Evolutionary conservation across 1,140 invertebrate genomes (phyloP), one percentile per base, ranked within the genome.

Genomic region (Pollicipes pollicipes): DNA sequence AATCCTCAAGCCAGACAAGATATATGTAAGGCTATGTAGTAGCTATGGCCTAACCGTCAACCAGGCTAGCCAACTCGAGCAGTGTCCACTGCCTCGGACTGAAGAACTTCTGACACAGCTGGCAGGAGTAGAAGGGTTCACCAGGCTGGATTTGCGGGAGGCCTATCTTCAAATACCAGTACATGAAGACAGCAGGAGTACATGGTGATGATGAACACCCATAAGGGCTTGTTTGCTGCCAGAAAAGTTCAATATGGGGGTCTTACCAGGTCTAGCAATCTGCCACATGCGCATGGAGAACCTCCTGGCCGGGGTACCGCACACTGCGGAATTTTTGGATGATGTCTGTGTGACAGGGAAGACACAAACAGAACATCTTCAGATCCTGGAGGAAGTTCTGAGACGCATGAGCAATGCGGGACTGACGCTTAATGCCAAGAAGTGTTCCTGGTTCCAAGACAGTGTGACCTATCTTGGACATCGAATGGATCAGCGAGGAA

Each of bases 301-400:
- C 3, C 8, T 24, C 6, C 45, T 58, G 45, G 45, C 45, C 13
- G 45, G 45, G 2, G 24, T 13, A 10, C 45, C 45, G 10, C 45
- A 58, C 21, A 24, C 21, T 10, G 45, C 45, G 2, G 45, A 21
- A 2, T 58, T 58, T 21, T 21, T 31, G 27, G 70, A 71, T 68
- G 70, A 71, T 68, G 29, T 71, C 0, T 32, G 68, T n/a, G 63
- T 71, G 0, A 71, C 70, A 0, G 64, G 70, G 26, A 30, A 31
- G 17, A 68, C 45, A 29, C 17, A 68, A 0, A 30, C 3, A 29
- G 70, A 71, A 21, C 66, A 71, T 32, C 29, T 71, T n/a, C n/a
- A n/a, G n/a, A n/a, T n/a, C n/a, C n/a, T n/a, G n/a, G n/a, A n/a
- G n/a, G n/a, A n/a, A n/a, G n/a, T n/a, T n/a, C n/a, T n/a, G 0